These are phyloP conservation scores for Gnathonemus echidnorhynchus DNA, from an alignment of 2,113 vertebrate genomes.

Conservation along the genomic window DNA sequence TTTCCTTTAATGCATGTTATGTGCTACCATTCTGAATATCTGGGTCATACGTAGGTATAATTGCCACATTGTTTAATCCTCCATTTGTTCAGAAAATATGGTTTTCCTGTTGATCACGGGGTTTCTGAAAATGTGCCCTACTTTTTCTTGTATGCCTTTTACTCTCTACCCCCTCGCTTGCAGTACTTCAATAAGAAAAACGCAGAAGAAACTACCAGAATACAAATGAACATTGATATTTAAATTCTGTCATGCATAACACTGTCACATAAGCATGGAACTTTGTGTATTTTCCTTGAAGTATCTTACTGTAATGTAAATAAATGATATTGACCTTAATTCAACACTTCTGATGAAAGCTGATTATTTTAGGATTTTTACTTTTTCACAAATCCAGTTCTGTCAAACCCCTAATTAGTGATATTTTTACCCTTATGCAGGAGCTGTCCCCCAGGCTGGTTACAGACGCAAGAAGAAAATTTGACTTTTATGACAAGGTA, in stretches of 20 bases:
- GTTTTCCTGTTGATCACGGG: slow-evolving; percentile 39
- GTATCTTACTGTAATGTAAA: not conserved
- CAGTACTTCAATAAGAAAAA: not conserved
- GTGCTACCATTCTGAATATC: slow-evolving; percentile 13
- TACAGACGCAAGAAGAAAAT: slow-evolving; percentile 46
- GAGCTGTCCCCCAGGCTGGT: slow-evolving; percentile 52
- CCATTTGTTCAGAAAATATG: slow-evolving; percentile 27
- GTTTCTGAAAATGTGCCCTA: slow-evolving; percentile 46
- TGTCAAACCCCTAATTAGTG: not conserved
- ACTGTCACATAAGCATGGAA: not conserved
- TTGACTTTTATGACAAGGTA: slow-evolving; percentile 53
- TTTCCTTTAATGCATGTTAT: not conserved
- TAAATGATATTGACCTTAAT: not conserved
- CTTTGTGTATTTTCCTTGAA: not conserved
- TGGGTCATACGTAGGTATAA: slow-evolving; percentile 38
- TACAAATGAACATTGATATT: not conserved
- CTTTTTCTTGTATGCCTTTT: slow-evolving; percentile 22
- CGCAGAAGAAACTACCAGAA: not conserved
- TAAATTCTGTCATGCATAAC: not conserved
- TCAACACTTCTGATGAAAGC: not conserved
- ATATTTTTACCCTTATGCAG: slow-evolving; percentile 30
- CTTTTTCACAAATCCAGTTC: not conserved
- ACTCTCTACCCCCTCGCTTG: not conserved
- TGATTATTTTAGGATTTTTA: not conserved
- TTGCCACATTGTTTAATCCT: slow-evolving; percentile 27